Evolutionary conservation across 2,888 invertebrate species (phyloP), one percentile per base, ranked within the genome.

Genomic region (Leistus spinibarbis): DNA sequence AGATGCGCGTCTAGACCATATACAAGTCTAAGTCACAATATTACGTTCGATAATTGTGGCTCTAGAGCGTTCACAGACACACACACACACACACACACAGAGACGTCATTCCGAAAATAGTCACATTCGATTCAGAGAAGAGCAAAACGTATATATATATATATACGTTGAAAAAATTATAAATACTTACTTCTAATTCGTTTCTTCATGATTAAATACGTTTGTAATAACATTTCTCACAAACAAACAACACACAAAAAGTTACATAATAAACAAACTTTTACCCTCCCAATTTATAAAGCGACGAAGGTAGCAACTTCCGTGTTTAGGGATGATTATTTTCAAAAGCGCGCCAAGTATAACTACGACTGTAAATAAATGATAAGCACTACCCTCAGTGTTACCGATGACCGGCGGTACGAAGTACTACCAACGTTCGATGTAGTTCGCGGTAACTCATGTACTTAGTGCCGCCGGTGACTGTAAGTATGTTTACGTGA

Each of bases 401-500:
- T 13, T 40, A 13, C 40, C 40, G 40, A 40, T 40, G 13, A 53
- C 72, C 13, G 64, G 64, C 24, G 24, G 13, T 5, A 56, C 56
- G 4, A n/a, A 57, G 24, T 63, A 3, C 27, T 9, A 9, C 7
- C 40, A 54, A 72, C 27, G n/a, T 65, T 24, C 56, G 64, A 22
- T 64, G 16, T 16, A 10, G 5, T 13, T 56, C 27, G 57, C 69
- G 22, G 56, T 56, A 72, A 57, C 56, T 66, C 22, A 64, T 72
- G 72, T 64, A 72, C 65, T 64, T 71, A 65, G 24, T 57, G 5
- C 40, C 40, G 40, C 4, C 40, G 23, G 54, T 24, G 65, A 54
- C 13, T 16, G 64, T 64, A 72, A 65, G 24, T 66, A 60, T 66
- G 65, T 66, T 72, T 66, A 54, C 24, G 53, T 69, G 40, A 24